Evolutionary conservation across 2,888 invertebrate species (phyloP).

Genomic region (Tiliacea aurago): DNA sequence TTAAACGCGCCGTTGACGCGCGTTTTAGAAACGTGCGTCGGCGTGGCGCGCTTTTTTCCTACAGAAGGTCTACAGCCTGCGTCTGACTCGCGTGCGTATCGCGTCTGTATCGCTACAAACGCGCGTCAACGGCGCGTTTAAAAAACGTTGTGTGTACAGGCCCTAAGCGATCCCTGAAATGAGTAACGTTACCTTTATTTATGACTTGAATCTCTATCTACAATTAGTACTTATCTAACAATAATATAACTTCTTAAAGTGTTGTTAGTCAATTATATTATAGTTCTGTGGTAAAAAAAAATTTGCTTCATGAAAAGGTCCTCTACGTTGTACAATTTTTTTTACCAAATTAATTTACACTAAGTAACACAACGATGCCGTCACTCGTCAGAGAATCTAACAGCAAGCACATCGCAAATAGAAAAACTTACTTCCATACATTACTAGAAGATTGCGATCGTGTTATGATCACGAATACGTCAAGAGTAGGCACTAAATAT

Average conservation of each 20-base stretch:
- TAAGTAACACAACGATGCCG: background rate
- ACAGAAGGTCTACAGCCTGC: no score
- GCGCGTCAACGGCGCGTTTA: no score
- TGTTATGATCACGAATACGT: conserved; percentile 38
- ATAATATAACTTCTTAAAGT: background rate
- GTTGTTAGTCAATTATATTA: background rate
- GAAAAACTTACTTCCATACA: conserved; percentile 29
- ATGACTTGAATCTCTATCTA: conserved; percentile 16
- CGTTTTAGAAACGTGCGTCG: no score
- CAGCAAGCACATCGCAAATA: conserved; percentile 21
- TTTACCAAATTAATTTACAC: no score
- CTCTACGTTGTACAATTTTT: background rate
- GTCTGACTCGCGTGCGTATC: no score
- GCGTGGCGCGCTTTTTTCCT: no score
- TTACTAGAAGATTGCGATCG: conserved; percentile 40
- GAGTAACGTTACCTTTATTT: conserved; percentile 4
- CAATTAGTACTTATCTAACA: background rate
- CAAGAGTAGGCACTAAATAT: conserved; percentile 49
- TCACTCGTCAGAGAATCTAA: background rate
- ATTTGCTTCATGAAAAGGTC: background rate
- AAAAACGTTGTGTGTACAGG: no score
- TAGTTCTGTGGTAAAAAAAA: background rate
- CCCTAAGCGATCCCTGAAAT: no score
- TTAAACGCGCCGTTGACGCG: no score
- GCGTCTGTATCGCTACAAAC: no score